Evolutionary conservation across 2,888 invertebrate species (phyloP), one percentile per base, ranked within the genome.

Genomic region (Pristionchus entomophagus): DNA sequence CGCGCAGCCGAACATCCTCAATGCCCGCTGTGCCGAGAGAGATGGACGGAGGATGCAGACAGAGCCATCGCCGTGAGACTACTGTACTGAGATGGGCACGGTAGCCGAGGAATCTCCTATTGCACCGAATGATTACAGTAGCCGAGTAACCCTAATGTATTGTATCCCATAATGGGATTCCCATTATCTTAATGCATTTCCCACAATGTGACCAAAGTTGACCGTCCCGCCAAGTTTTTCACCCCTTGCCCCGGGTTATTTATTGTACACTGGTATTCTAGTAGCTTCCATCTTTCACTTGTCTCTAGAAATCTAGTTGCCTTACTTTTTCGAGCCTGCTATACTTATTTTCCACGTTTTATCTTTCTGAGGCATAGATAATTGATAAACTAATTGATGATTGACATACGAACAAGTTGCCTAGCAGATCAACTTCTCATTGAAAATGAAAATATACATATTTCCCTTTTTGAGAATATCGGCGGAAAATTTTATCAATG

Each of bases 11-110:
- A 51, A 0, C 10, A 32, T 49, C 32, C 51, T 29, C 29, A 80
- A 17, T 80, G 78, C 51, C 78, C 78, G 5, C 49, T 80, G 10
- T 80, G 78, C 32, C 14, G 78, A 49, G 51, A 80, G 78, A 80
- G 3, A 32, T 80, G 78, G 78, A 35, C 26, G 5, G 51, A 51
- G 49, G 32, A 10, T 14, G 51, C 22, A 10, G 78, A 80, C 8
- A 17, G n/a, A 22, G 78, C 78, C 19, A 80, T 80, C 41, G 8
- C 32, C 4, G 78, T 80, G n/a, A 26, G 78, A 51, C 29, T 80
- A 1, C 17, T 80, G 10, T 26, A 51, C 51, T 80, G 51, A 51
- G 19, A 32, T 59, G 29, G n/a, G 56, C 19, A 56, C 56, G 56
- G 56, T 56, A 56, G 56, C 56, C 56, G n/a, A 22, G 4, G 56